Percentiles rank a stretch among this genome's conserved stretches.
Evolutionary conservation across 2,888 invertebrate species (phyloP).

Genomic region (Melikaiella ostensackeni): DNA sequence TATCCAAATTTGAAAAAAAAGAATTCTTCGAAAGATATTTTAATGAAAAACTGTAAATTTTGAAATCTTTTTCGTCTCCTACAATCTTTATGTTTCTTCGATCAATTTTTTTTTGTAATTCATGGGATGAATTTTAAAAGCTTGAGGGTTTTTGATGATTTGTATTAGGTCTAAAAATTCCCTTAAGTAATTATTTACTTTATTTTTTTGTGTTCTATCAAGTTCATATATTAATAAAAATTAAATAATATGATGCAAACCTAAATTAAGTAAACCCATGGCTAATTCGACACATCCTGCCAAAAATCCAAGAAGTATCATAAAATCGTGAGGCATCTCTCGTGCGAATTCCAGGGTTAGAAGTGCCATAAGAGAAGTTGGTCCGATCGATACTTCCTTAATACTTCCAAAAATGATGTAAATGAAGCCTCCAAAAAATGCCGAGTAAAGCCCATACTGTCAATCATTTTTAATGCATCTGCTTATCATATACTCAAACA

Average conservation of each 20-base stretch:
- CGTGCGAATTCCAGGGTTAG: constrained; percentile 87
- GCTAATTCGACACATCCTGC: constrained; percentile 87
- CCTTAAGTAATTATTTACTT: too few relatives aligned
- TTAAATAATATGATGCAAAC: constrained; percentile 76
- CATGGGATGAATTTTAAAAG: too few relatives aligned
- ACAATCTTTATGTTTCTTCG: too few relatives aligned
- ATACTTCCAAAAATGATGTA: constrained; percentile 84
- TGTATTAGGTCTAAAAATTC: too few relatives aligned
- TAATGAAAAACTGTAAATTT: too few relatives aligned
- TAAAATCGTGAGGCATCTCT: constrained; percentile 84
- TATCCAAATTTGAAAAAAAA: too few relatives aligned
- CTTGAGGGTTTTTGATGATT: too few relatives aligned
- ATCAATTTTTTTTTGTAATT: too few relatives aligned
- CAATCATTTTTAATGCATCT: constrained; percentile 50
- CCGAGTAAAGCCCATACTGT: constrained; percentile 94
- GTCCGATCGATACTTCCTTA: constrained; percentile 93
- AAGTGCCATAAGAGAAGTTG: constrained; percentile 95
- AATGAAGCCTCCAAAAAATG: constrained; percentile 90
- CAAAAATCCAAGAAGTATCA: constrained; percentile 87
- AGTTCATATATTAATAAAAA: background rate
- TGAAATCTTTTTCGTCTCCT: too few relatives aligned
- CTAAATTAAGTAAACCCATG: constrained; percentile 90
- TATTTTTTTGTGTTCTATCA: background rate
- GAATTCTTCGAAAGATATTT: too few relatives aligned
- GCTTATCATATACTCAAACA: background rate